Base-by-base conservation (phyloP, 64 coral and sea anemone genomes). In the Orbicella faveolata region DNA sequence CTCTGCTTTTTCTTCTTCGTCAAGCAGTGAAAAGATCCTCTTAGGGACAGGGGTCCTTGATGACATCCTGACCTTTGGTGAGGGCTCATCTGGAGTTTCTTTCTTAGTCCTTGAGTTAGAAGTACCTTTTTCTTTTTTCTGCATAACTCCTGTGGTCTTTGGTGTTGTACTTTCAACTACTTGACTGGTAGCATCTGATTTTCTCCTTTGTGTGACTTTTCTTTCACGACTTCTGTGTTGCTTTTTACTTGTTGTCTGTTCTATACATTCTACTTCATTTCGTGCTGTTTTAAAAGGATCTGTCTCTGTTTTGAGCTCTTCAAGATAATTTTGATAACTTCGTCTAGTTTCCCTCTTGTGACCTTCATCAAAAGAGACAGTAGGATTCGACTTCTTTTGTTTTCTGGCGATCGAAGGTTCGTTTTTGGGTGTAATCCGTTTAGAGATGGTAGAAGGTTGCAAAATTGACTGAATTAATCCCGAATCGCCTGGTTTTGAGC, bases 1-100 rank as follows among this genome's bases (percentile, higher is more conserved):
- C 73, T 88, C 86, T 34, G 6, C 72, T 1, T 23, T 62, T 36
- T 26, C 75, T 1, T 76, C 86, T 12, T 87, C 76, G n/a, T 92
- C 90, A 54, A 92, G 69, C 2, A 92, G 51, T 9, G 90, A 76
- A 78, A 92, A 92, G 17, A 86, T 76, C 34, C 81, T 92, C 52
- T 88, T 92, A 41, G 90, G 90, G 1, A 87, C 36, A 25, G 90
- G 90, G 9, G 90, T 92, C 30, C 90, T 87, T 39, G 84, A 92
- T 39, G 90, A 92, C 1, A 34, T 33, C 66, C 90, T 79, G 4
- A 92, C 83, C 52, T 80, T 92, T 6, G 83, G 83, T 41, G 76
- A 87, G 12, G 25, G 63, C 61, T 78, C 57, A 80, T 73, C 36
- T 76, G 63, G 82, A 14, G 64, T 72, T 85, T 85, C 82, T 72